A percentile compares a stretch with the other conserved stretches of the same genome.
Evolutionary conservation across 2,888 invertebrate genomes (phyloP).

Genomic region (Argyra leucocephala): DNA sequence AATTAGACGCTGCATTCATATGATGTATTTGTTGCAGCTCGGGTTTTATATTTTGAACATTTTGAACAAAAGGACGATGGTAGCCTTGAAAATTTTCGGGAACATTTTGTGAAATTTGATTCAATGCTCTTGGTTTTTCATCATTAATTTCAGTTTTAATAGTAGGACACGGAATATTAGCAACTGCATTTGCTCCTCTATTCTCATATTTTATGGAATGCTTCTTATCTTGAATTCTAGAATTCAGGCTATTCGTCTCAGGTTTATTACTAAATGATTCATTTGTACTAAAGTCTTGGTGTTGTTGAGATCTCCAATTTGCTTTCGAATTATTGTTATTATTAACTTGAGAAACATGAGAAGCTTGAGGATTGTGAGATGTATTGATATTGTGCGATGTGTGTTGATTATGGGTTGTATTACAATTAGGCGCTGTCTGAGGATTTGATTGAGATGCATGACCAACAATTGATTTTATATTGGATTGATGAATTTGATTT

Average conservation of each 20-base stretch:
- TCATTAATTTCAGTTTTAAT: not conserved
- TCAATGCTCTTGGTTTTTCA: not conserved
- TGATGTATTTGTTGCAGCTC: not conserved
- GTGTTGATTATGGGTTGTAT: not conserved
- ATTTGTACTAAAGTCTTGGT: conserved; percentile 3
- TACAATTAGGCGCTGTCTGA: not conserved
- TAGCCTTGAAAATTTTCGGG: not conserved
- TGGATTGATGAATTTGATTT: not conserved
- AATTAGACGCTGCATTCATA: not conserved
- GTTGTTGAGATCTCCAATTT: conserved; percentile 2
- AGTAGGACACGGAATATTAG: not conserved
- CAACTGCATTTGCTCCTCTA: not conserved
- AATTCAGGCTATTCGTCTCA: not conserved
- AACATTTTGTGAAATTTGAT: not conserved
- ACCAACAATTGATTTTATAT: not conserved
- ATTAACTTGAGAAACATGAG: not conserved
- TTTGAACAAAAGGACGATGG: not conserved
- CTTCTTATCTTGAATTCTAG: not conserved
- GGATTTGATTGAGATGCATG: not conserved
- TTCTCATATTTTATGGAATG: not conserved
- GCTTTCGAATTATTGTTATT: not conserved
- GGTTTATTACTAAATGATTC: not conserved
- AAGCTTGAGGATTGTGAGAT: not conserved
- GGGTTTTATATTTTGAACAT: not conserved
- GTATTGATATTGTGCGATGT: not conserved